Evolutionary conservation across 2,797 vertebrate genomes (phyloP), one percentile per base, ranked within the genome.

Genomic region (Danio choprae): DNA sequence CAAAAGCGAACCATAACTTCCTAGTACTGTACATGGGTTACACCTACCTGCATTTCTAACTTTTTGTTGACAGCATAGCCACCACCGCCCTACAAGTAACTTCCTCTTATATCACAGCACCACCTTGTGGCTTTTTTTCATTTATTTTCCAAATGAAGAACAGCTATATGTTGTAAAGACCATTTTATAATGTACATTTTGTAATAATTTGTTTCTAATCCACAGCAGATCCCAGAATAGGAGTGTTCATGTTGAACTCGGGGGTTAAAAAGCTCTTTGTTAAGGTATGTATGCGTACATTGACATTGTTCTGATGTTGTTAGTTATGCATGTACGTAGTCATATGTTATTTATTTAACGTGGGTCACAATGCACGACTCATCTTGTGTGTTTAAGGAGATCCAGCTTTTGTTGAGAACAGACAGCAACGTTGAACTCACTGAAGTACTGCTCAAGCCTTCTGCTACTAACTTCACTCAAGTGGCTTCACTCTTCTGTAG

Each of bases 241-340:
- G 92, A 87, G 91, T 99, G 89, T 95, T 96, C 85, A 87, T 98
- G 84, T 89, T 98, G 87, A 96, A 99, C 92, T 97, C 97, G 74
- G 97, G 98, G 90, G 91, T 84, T 83, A 96, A 92, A 88, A 93
- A 94, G 76, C 92, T 99, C 65, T 94, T 94, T 82, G 91, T 98
- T 85, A 97, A 98, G 96, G 97, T 99, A 93, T 93, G 89, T 0
- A 0, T 62, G 55, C n/a, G 38, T 16, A 22, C 6, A 6, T 48
- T 65, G 16, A 60, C 8, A 41, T 62, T 84, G n/a, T 80, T 44
- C 79, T 83, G 6, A 5, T 63, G 63, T 36, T 3, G 38, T 13
- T 10, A 16, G 59, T 60, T 60, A 6, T 1, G 38, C 13, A 59
- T 64, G 4, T 51, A 13, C 13, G 29, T 20, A 7, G 51, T 40